A percentile compares a stretch with the other conserved stretches of the same genome.
Evolutionary conservation across 2,113 vertebrate genomes (phyloP).

Genomic region (Campylorhamphus procurvoides): DNA sequence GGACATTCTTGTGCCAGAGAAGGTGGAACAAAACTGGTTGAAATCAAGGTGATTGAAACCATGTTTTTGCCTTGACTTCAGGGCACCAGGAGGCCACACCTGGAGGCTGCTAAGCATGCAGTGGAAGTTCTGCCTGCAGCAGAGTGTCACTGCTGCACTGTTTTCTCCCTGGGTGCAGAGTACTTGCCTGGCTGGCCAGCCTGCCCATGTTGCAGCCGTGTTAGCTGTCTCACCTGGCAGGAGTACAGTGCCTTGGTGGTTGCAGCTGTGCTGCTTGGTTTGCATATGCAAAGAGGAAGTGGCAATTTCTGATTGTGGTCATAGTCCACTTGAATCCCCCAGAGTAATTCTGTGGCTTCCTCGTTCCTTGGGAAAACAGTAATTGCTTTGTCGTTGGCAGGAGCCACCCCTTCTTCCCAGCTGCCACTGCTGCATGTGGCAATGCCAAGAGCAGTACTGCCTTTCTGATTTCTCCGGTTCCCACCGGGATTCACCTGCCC

Average conservation of each 20-base stretch:
- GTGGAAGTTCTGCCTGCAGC: neutral
- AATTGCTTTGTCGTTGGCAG: neutral
- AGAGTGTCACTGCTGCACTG: rapidly evolving
- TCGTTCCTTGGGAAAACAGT: neutral
- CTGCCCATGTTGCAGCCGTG: rapidly evolving
- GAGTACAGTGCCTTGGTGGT: neutral
- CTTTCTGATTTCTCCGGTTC: neutral
- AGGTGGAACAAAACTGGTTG: neutral
- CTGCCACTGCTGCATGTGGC: neutral
- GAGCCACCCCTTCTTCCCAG: neutral
- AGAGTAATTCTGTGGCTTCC: constrained; percentile 47
- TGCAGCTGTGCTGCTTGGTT: neutral
- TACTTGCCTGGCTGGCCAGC: rapidly evolving
- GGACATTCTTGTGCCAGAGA: neutral
- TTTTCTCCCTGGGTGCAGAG: neutral
- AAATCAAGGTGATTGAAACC: neutral
- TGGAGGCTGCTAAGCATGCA: neutral
- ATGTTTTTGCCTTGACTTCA: neutral
- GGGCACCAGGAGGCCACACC: neutral
- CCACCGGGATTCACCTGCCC: neutral
- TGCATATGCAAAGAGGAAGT: constrained; percentile 11
- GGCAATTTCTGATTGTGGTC: constrained; percentile 29
- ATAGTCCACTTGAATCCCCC: constrained; percentile 15
- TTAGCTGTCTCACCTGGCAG: neutral
- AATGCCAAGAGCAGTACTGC: neutral